A percentile compares a stretch with the other conserved stretches of the same genome.
phyloP scores from a whole-genome alignment of 1,140 invertebrate species.

The Ceratoteleas bidentatus region DNA sequence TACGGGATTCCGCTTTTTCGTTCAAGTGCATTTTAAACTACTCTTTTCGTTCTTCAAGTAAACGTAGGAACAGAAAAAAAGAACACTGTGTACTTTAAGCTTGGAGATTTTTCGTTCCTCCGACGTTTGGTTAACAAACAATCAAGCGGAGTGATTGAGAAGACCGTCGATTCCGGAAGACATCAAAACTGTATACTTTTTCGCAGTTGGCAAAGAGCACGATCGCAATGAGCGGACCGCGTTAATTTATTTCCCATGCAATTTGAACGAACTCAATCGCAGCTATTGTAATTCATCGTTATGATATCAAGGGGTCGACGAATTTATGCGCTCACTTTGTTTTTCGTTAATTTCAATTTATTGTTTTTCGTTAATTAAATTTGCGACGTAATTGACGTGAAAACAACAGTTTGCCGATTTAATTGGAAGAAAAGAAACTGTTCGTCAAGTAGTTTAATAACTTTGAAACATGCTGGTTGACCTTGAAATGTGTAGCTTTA shows the following conservation, averaged over 20 bases:
- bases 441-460: slow-evolving; percentile 19
- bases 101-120: slow-evolving; percentile 24
- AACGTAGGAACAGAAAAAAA: slow-evolving; percentile 19
- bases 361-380: slow-evolving; percentile 4
- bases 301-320: not conserved
- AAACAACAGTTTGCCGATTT: not conserved
- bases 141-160: slow-evolving; percentile 27
- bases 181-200: slow-evolving; percentile 36
- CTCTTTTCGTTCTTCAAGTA: slow-evolving; percentile 18
- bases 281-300: slow-evolving; percentile 13
- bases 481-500: slow-evolving; percentile 43
- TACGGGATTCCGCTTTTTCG: slow-evolving; percentile 3
- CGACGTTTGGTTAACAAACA: slow-evolving; percentile 50
- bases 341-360: slow-evolving; percentile 2
- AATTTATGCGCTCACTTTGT: slow-evolving; percentile 4
- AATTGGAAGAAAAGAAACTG: not conserved
- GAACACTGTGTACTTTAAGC: slow-evolving; percentile 26
- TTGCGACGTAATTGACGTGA: not conserved
- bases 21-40: slow-evolving; percentile 33
- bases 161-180: slow-evolving; percentile 33
- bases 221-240: slow-evolving; percentile 10
- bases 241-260: slow-evolving; percentile 15
- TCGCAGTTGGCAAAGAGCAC: slow-evolving; percentile 9
- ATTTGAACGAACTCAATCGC: slow-evolving; percentile 8
- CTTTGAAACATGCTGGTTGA: slow-evolving; percentile 28